Percentiles rank a stretch among this genome's conserved stretches.
Evolutionary conservation across 2,797 vertebrate species (phyloP).

Genomic region (Coregonus suidteri): DNA sequence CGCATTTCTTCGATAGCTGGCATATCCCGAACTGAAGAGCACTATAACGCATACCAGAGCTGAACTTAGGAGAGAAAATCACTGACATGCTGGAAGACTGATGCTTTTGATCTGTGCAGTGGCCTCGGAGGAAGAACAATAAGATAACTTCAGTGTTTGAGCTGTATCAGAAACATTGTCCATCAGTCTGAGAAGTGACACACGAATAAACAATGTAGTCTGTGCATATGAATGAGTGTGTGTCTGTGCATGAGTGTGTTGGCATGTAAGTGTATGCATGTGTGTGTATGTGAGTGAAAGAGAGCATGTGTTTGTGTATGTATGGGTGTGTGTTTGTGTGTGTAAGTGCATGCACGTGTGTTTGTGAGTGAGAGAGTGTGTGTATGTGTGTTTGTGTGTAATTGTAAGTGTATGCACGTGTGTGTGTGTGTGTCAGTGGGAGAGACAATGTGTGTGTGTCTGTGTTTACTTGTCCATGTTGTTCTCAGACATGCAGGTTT

Average conservation of each 20-base stretch:
- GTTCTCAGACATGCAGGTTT: constrained; percentile 44
- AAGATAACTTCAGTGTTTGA: neutral
- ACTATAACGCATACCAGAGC: neutral
- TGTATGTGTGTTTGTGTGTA: constrained; percentile 16
- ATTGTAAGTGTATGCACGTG: constrained; percentile 25
- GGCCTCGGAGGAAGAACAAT: constrained; percentile 59
- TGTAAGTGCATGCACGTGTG: neutral
- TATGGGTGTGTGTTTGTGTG: constrained; percentile 29
- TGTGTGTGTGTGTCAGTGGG: constrained; percentile 21
- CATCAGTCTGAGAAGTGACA: neutral
- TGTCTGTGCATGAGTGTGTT: neutral
- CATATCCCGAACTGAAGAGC: neutral
- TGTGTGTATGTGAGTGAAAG: constrained; percentile 12
- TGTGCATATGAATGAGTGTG: neutral
- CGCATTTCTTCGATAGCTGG: neutral
- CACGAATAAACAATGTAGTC: constrained; percentile 32
- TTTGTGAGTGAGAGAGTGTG: constrained; percentile 30
- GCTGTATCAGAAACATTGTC: neutral
- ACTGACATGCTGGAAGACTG: constrained; percentile 56
- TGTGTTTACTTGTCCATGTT: constrained; percentile 48
- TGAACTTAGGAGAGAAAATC: constrained; percentile 43
- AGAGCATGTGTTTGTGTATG: constrained; percentile 22
- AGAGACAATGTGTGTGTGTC: neutral
- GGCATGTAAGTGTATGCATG: constrained; percentile 28
- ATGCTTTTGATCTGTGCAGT: constrained; percentile 67